These are phyloP conservation scores for Standfussiana lucernea DNA, from an alignment of 2,888 invertebrate genomes.

Conservation along the genomic window DNA sequence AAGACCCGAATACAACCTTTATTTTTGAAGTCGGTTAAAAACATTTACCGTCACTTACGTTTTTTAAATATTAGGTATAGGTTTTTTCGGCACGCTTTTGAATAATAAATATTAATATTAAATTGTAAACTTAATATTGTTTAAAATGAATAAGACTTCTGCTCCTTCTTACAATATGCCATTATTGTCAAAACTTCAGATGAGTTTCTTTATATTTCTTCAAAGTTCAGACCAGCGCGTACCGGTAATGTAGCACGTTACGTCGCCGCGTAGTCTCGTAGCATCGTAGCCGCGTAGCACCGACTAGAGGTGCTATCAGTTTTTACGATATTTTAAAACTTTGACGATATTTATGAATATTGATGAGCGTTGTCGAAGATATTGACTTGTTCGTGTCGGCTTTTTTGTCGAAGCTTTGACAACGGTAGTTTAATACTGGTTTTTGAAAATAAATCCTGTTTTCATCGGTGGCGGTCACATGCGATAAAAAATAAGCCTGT, in stretches of 20 bases:
- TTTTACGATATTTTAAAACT: constrained; percentile 57
- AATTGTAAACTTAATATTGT: neutral
- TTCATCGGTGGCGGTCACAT: neutral
- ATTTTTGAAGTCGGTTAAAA: neutral
- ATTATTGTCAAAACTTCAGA: constrained; percentile 61
- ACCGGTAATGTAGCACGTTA: constrained; percentile 51
- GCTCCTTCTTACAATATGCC: neutral
- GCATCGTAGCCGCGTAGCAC: constrained; percentile 48
- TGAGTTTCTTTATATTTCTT: constrained; percentile 64
- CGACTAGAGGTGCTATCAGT: constrained; percentile 32
- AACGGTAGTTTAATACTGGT: constrained; percentile 22
- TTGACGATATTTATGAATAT: constrained; percentile 59
- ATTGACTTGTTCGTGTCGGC: constrained; percentile 34
- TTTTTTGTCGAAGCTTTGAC: constrained; percentile 48
- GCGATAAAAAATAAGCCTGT: constrained; percentile 26
- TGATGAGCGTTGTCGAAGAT: constrained; percentile 58
- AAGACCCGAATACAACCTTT: too few relatives aligned
- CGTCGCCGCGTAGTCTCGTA: constrained; percentile 37
- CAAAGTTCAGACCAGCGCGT: constrained; percentile 52
- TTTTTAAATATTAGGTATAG: neutral
- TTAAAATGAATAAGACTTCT: constrained; percentile 11
- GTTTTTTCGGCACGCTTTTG: neutral
- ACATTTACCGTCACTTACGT: neutral
- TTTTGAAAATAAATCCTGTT: constrained; percentile 41
- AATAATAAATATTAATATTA: neutral